A percentile compares a stretch with the other conserved stretches of the same genome.
These are phyloP conservation scores for Danio kyathit DNA, from an alignment of 2,797 vertebrate genomes.

Conservation along the genomic window DNA sequence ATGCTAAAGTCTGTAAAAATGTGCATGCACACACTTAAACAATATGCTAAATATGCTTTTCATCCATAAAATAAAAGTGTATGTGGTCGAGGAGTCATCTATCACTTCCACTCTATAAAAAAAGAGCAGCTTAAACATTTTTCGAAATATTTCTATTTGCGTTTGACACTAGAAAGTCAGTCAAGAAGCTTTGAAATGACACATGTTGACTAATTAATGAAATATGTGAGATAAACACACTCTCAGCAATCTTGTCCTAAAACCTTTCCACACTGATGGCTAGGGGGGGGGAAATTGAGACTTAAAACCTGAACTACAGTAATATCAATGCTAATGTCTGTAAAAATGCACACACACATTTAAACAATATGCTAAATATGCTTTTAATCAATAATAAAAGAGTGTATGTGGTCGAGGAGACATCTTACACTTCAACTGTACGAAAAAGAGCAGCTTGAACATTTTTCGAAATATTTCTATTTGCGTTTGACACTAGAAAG, in stretches of 20 bases:
- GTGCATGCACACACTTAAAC: too few species aligned
- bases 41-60: neutral
- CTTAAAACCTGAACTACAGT: too few species aligned
- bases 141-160: neutral
- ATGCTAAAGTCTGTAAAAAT: too few species aligned
- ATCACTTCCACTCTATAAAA: neutral
- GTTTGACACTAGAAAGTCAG: neutral
- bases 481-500: neutral
- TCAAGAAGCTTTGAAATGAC: neutral
- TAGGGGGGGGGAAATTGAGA: too few species aligned
- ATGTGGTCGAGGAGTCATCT: neutral
- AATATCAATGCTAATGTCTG: too few species aligned
- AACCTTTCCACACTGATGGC: too few species aligned
- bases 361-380: neutral
- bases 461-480: neutral
- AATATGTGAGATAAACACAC: neutral
- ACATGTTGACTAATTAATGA: neutral
- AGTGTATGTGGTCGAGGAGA: neutral
- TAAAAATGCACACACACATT: too few species aligned
- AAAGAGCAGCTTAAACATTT: neutral
- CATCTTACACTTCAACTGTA: neutral
- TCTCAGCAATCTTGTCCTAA: too few species aligned
- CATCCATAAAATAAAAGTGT: neutral
- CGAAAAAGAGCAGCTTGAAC: neutral
- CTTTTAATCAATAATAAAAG: neutral